phyloP scores from a whole-genome alignment of 1,140 invertebrate species.

The Plectrocnemia conspersa region DNA sequence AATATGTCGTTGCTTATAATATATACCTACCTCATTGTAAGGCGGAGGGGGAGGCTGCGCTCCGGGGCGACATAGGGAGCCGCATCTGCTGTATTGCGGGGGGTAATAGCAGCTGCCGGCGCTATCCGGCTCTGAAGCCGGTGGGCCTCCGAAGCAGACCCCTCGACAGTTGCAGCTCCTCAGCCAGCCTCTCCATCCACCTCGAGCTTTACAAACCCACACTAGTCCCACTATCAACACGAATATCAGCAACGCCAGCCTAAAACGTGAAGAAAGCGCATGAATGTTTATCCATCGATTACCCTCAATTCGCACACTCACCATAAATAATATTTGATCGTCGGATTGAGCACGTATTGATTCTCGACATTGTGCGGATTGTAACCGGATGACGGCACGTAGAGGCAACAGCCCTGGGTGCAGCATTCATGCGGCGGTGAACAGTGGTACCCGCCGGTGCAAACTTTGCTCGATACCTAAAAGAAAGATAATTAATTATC shows the following conservation, averaged over 20 bases:
- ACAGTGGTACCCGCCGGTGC: slow-evolving; percentile 28
- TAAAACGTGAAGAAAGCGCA: slow-evolving; percentile 3
- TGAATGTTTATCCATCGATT: too few relatives aligned
- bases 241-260: slow-evolving; percentile 43
- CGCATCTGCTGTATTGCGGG: slow-evolving; percentile 72
- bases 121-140: slow-evolving; percentile 64
- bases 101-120: slow-evolving; percentile 71
- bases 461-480: slow-evolving; percentile 30
- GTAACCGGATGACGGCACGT: slow-evolving; percentile 14
- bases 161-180: slow-evolving; percentile 39
- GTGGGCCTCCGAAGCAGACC: slow-evolving; percentile 42
- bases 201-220: slow-evolving; percentile 58
- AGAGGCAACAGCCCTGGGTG: slow-evolving; percentile 30
- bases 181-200: slow-evolving; percentile 47
- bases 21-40: slow-evolving; percentile 67
- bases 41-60: slow-evolving; percentile 73
- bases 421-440: slow-evolving; percentile 31
- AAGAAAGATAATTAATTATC: slow-evolving; percentile 2
- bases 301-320: background rate
- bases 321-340: slow-evolving; percentile 33
- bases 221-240: slow-evolving; percentile 60
- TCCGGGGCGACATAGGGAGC: slow-evolving; percentile 70
- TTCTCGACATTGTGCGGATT: slow-evolving; percentile 22
- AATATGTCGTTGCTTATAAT: slow-evolving; percentile 9
- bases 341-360: slow-evolving; percentile 27